phyloP scores from a whole-genome alignment of 2,888 invertebrate species.

The Amphipoea oculea region DNA sequence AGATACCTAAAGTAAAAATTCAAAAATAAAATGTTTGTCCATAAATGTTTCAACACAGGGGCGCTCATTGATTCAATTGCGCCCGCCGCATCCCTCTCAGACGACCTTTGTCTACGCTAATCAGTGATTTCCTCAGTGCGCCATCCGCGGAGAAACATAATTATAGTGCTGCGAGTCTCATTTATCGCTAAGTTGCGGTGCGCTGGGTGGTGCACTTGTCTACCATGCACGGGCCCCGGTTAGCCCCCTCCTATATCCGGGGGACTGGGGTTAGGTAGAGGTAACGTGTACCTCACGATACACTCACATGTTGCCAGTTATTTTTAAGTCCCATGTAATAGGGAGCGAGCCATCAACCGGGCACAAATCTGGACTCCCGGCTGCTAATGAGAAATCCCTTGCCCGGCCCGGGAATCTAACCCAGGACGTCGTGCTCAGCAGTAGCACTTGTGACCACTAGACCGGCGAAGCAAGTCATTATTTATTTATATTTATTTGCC shows the following conservation, averaged over 20 bases:
- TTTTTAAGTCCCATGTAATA: neutral
- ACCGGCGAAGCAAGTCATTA: neutral
- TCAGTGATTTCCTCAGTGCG: neutral
- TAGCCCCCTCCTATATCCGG: neutral
- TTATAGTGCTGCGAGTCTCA: neutral
- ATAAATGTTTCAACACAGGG: neutral
- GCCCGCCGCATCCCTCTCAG: neutral
- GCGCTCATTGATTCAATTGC: neutral
- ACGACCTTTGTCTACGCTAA: neutral
- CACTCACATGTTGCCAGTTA: neutral
- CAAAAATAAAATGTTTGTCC: neutral
- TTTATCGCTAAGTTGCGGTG: neutral
- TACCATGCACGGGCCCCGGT: neutral
- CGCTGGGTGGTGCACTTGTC: neutral
- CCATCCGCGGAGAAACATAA: neutral
- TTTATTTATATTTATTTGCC: neutral
- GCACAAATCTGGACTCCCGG: neutral
- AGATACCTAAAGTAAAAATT: neutral
- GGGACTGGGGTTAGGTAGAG: no score
- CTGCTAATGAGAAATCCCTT: neutral
- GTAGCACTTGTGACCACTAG: neutral
- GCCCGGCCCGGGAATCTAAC: neutral
- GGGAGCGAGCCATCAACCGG: neutral
- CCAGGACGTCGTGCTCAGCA: neutral
- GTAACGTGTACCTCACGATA: no score